These are phyloP conservation scores for Pentalonia nigronervosa DNA, from an alignment of 1,140 invertebrate species.

Conservation along the genomic window DNA sequence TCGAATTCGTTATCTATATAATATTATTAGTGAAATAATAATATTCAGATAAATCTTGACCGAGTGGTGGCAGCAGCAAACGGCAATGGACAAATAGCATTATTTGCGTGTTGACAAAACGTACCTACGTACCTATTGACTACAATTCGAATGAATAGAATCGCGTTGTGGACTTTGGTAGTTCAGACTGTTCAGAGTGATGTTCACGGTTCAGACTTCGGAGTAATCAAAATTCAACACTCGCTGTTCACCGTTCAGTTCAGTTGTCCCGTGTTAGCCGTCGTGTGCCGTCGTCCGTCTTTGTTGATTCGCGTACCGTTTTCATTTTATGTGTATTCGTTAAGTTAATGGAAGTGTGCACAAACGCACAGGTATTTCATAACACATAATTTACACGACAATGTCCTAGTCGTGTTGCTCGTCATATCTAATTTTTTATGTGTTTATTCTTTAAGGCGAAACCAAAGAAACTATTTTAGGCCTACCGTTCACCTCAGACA, in stretches of 20 bases:
- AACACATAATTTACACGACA: not conserved
- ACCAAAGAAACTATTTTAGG: not conserved
- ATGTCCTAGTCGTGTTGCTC: not conserved
- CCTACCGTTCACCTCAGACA: not conserved
- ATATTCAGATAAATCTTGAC: not conserved
- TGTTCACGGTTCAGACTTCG: not conserved
- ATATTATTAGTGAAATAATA: too few species aligned
- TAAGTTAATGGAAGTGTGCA: constrained; percentile 17
- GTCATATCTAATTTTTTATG: not conserved
- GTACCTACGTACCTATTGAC: not conserved
- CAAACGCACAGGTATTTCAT: not conserved
- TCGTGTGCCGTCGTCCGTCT: not conserved
- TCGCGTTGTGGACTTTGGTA: not conserved
- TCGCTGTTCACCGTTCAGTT: not conserved
- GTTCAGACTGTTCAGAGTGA: not conserved
- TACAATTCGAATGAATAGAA: not conserved
- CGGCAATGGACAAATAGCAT: not conserved
- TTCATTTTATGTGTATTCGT: not conserved
- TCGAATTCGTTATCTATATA: not conserved
- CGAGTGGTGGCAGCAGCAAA: too few species aligned
- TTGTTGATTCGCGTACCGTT: not conserved
- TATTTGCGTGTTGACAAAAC: not conserved
- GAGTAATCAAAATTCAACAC: not conserved
- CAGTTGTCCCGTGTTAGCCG: not conserved
- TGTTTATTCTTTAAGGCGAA: not conserved